These are phyloP conservation scores for Montipora efflorescens DNA, from an alignment of 64 coral and sea anemone species.

Conservation along the genomic window DNA sequence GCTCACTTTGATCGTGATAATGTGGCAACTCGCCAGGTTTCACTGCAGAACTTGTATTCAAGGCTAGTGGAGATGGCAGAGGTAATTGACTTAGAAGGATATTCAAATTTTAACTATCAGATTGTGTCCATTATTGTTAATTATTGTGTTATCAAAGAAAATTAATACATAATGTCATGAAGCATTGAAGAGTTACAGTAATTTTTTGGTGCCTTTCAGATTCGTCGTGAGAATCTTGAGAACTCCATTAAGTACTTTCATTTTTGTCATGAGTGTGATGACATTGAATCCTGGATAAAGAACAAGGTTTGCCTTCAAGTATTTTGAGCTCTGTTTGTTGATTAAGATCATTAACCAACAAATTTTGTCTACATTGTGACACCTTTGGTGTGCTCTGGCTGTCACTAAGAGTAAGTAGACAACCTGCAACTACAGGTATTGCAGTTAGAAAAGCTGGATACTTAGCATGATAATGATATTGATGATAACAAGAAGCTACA, in stretches of 20 bases:
- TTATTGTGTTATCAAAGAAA: too few relatives aligned
- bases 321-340: background rate
- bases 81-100: slow-evolving; percentile 30
- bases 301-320: slow-evolving; percentile 68
- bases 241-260: slow-evolving; percentile 92
- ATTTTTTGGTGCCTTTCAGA: slow-evolving; percentile 1
- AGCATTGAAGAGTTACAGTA: background rate
- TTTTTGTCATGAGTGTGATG: slow-evolving; percentile 93
- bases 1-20: slow-evolving; percentile 99
- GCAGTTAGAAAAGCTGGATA: too few relatives aligned
- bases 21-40: slow-evolving; percentile 82
- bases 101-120: too few relatives aligned
- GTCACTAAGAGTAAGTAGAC: too few relatives aligned
- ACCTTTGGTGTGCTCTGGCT: background rate
- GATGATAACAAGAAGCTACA: too few relatives aligned
- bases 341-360: background rate
- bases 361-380: too few relatives aligned
- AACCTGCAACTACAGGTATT: too few relatives aligned
- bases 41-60: slow-evolving; percentile 86
- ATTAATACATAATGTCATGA: background rate
- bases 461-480: too few relatives aligned
- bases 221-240: slow-evolving; percentile 81
- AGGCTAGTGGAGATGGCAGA: slow-evolving; percentile 81
- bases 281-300: slow-evolving; percentile 91
- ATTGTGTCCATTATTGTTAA: too few relatives aligned